Percentiles rank a stretch among this genome's conserved stretches.
These are phyloP conservation scores for Lutraria lutraria DNA, from an alignment of 2,888 invertebrate genomes.

Conservation along the genomic window DNA sequence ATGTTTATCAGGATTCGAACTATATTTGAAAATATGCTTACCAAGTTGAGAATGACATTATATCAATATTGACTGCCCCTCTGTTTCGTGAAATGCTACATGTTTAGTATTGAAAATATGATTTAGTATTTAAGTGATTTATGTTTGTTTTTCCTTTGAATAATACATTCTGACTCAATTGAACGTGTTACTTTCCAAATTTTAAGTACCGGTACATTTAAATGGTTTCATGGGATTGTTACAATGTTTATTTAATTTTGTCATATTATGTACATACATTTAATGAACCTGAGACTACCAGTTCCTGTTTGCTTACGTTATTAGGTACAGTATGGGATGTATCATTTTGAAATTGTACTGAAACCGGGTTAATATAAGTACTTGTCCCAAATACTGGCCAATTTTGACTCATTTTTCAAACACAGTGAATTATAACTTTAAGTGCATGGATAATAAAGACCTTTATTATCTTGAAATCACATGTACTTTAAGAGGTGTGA, in stretches of 20 bases:
- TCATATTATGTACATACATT: neutral
- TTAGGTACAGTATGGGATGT: neutral
- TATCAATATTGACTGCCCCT: slow-evolving; percentile 4
- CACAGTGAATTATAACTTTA: too few species aligned
- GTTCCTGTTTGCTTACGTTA: neutral
- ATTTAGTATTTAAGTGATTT: slow-evolving; percentile 11
- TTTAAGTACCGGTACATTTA: slow-evolving; percentile 7
- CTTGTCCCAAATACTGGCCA: neutral
- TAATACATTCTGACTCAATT: neutral
- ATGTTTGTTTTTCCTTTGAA: slow-evolving; percentile 14
- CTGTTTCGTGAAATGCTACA: neutral
- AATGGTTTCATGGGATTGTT: slow-evolving; percentile 4
- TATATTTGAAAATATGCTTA: neutral
- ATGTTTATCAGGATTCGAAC: slow-evolving; percentile 8
- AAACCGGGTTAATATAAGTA: neutral
- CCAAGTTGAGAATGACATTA: neutral
- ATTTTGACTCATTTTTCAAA: neutral
- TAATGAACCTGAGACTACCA: neutral
- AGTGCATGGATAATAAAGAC: too few species aligned
- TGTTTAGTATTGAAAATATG: neutral
- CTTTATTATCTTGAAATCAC: too few species aligned
- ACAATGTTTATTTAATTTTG: neutral
- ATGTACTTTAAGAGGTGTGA: too few species aligned
- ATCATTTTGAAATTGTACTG: neutral
- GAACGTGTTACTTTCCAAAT: neutral